Evolutionary conservation across 2,888 invertebrate species (phyloP), one percentile per base, ranked within the genome.

Genomic region (Andrena fulva): DNA sequence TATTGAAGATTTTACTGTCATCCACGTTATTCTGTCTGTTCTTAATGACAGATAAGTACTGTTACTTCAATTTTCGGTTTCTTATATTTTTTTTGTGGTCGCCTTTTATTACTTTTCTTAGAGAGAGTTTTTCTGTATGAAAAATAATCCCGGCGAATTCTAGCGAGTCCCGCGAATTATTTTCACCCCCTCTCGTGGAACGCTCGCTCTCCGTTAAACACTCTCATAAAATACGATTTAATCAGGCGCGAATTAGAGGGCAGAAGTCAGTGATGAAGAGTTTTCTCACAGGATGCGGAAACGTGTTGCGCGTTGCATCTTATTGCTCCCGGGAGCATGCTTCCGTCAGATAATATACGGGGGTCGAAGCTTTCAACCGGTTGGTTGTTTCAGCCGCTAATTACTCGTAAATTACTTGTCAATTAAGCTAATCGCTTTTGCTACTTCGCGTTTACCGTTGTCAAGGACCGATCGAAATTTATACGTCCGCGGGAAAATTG

Each of bases 221-320:
- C 27, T 59, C 59, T 48, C 64, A 72, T 77, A 77, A 66, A 71
- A 71, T 77, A 42, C 63, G 42, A 75, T 82, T 81, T 77, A 81
- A 69, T 72, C 63, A 54, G 56, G 20, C 16, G 56, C 48, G 63
- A 74, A 68, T 68, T 68, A 74, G 54, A 78, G 71, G 63, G 68
- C 71, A 67, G 67, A 78, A 74, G 33, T 50, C 50, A n/a, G 33
- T 54, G 64, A 54, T 12, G 60, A 77, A 81, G 56, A 70, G 72
- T 59, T 59, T 42, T 48, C 31, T 48, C 63, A 12, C 16, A 68
- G 59, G 33, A 64, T 33, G 52, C 67, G 33, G 33, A 68, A 69
- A 75, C 71, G 63, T 74, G 60, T 82, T 74, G 82, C 78, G 69
- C 68, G 64, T 75, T 50, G 42, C 79, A 79, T 72, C 54, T 7